phyloP scores from a whole-genome alignment of 2,888 invertebrate genomes.

The Osmoderma eremita region DNA sequence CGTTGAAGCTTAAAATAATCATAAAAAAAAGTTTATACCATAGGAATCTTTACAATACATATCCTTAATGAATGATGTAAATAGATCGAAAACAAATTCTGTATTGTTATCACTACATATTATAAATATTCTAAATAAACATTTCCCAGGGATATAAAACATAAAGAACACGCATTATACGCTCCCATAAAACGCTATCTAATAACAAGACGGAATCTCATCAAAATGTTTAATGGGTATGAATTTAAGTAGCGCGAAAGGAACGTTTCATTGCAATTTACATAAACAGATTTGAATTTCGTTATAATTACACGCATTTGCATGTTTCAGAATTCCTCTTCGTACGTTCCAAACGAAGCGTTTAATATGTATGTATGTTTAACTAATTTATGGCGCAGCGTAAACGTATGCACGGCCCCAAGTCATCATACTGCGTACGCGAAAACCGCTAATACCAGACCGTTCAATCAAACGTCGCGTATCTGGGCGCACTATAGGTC shows the following conservation, averaged over 20 bases:
- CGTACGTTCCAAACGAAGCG: constrained; percentile 18
- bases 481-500: constrained; percentile 4
- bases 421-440: constrained; percentile 19
- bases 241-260: constrained; percentile 10
- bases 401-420: constrained; percentile 25
- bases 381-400: constrained; percentile 21
- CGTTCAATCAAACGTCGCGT: constrained; percentile 22
- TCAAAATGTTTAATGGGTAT: constrained; percentile 13
- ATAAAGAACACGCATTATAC: too few species aligned
- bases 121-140: too few species aligned
- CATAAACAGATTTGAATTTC: constrained; percentile 24
- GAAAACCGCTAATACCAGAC: constrained; percentile 22
- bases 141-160: too few species aligned
- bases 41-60: too few species aligned
- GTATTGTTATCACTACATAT: too few species aligned
- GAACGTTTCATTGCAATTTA: constrained; percentile 5
- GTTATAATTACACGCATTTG: constrained; percentile 28
- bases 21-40: too few species aligned
- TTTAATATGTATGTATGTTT: constrained; percentile 33
- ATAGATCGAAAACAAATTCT: too few species aligned
- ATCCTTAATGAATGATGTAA: too few species aligned
- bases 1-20: too few species aligned
- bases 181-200: too few species aligned
- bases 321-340: constrained; percentile 12
- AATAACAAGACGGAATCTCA: not conserved